Base-by-base conservation (phyloP, 2,888 invertebrate genomes). In the Napeogenes sylphis region DNA sequence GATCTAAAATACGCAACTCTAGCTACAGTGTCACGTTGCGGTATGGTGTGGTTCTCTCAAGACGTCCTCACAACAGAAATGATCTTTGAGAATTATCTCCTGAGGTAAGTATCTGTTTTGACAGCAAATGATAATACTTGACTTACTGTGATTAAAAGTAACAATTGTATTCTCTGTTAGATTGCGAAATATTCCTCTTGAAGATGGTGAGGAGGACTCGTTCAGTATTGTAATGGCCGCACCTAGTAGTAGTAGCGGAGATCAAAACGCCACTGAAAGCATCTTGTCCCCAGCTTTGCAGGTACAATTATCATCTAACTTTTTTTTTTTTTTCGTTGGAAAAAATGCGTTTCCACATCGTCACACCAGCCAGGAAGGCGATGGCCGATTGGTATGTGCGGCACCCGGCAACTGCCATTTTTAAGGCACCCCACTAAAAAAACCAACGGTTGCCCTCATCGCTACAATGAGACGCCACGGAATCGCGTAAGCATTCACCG, bases 11-110 rank as follows among this genome's bases (percentile, higher is more conserved):
- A 97, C 84, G 99, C 99, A 0, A 99, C 99, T 0, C 91, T 99
- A 70, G 99, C 99, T 21, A 99, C 99, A 0, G 99, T 99, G 0
- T 99, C 99, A 4, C 97, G 99, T 85, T 99, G 99, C 83, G 99
- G 99, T 70, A 99, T 99, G 99, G 99, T 99, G 54, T 99, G 99
- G 99, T 99, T 99, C 93, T 98, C 98, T 10, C 99, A 99, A 83
- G 99, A 99, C 84, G 99, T 99, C 0, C 93, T 99, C 5, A 97
- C 98, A 0, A 97, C 98, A 0, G 99, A 99, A 85, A 99, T 99
- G 99, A 96, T 99, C 74, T 99, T 98, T 86, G 98, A 99, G 79
- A 97, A 99, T 87, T 99, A 97, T 86, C 92, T 99, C 76, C 90
- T 95, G 72, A 85, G 91, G 91, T 90, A 70, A 42, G 4, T 14